A percentile compares a stretch with the other conserved stretches of the same genome.
Conservation (phyloP, 1,140 invertebrate genomes). For the Oreohelix idahoensis region DNA sequence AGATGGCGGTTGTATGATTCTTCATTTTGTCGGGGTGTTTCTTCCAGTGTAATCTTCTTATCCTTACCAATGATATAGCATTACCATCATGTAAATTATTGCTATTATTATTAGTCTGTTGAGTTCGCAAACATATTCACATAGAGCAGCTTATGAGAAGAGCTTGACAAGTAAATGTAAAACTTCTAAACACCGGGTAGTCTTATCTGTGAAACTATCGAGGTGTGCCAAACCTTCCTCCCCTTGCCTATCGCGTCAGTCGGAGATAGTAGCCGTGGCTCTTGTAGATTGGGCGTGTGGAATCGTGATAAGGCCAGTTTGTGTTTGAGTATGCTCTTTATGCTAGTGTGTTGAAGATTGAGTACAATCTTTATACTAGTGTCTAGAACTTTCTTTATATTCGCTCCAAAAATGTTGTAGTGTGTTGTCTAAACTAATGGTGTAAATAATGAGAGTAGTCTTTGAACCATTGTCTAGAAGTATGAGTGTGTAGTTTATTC, state of each 20-base stretch:
- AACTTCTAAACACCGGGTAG: neutral
- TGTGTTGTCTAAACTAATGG: too few species aligned
- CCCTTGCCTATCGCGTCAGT: conserved; percentile 12
- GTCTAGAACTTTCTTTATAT: neutral
- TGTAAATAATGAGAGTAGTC: too few species aligned
- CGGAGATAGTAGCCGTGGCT: neutral
- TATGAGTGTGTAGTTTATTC: too few species aligned
- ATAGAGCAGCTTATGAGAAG: neutral
- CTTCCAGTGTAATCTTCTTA: too few species aligned
- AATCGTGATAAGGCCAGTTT: neutral
- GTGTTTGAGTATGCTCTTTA: conserved; percentile 19
- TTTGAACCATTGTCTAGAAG: too few species aligned
- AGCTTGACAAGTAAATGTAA: neutral
- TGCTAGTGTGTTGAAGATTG: neutral
- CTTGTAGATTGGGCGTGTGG: conserved; percentile 14
- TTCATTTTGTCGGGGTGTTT: too few species aligned
- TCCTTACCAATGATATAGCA: too few species aligned
- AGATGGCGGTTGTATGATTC: too few species aligned
- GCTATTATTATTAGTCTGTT: too few species aligned
- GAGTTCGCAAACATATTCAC: neutral
- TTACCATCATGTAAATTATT: too few species aligned
- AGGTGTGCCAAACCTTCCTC: conserved; percentile 13
- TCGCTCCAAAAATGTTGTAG: too few species aligned
- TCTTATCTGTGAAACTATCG: neutral
- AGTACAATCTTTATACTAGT: neutral